A percentile compares a stretch with the other conserved stretches of the same genome.
Evolutionary conservation across 2,113 vertebrate species (phyloP).

Genomic region (Catharus minimus): DNA sequence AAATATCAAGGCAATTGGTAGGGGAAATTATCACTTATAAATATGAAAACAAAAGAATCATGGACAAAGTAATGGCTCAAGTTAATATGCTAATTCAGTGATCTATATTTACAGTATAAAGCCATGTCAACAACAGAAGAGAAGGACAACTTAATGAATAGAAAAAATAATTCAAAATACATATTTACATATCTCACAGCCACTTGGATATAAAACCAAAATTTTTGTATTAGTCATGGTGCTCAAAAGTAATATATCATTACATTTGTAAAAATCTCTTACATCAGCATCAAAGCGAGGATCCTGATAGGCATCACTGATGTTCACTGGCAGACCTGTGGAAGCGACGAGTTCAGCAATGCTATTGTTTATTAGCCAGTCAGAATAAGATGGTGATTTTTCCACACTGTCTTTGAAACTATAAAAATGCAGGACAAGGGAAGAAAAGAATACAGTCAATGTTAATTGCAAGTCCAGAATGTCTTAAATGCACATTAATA

Average conservation of each 20-base stretch:
- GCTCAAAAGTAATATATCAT: not conserved
- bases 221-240: not conserved
- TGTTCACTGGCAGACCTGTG: slow-evolving; percentile 96
- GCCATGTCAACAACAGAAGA: not conserved
- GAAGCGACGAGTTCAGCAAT: slow-evolving; percentile 96
- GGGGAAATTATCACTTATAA: not conserved
- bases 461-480: not conserved
- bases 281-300: slow-evolving; percentile 97
- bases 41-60: not conserved
- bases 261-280: slow-evolving; percentile 28
- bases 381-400: slow-evolving; percentile 89
- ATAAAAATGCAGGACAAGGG: not conserved
- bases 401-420: slow-evolving; percentile 96
- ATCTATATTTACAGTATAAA: not conserved
- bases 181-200: not conserved
- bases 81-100: not conserved
- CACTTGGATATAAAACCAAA: not conserved
- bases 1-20: not conserved
- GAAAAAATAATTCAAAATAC: not conserved
- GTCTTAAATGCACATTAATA: not conserved
- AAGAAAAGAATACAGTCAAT: slow-evolving; percentile 22
- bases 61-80: not conserved
- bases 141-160: not conserved
- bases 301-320: slow-evolving; percentile 96
- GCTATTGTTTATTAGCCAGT: slow-evolving; percentile 98